Base-by-base conservation (phyloP, 2,797 vertebrate species). In the Cygnus olor region DNA sequence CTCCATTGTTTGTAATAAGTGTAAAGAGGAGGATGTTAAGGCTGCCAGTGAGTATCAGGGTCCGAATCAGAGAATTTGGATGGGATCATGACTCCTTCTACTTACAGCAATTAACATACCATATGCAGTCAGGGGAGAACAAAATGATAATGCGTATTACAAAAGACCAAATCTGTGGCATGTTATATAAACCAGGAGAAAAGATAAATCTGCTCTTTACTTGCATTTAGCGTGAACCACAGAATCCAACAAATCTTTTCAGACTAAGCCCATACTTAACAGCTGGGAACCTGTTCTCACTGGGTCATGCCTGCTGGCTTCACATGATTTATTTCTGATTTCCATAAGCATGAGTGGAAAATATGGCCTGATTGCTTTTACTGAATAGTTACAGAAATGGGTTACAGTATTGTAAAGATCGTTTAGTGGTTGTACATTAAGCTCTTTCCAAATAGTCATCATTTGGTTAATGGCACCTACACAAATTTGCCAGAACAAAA, bases 281-380 rank as follows among this genome's bases (percentile, higher is more conserved):
- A 97, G 93, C 88, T 93, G 89, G 88, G 82, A 86, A 69, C 54
- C 65, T 86, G 66, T 49, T 96, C 78, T 94, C 53, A 2, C 73
- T 76, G 71, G 92, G 86, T 93, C 66, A 73, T 0, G 7, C 88
- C 88, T 88, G 93, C 89, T 94, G 88, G 80, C 89, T 96, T 93
- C 80, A 38, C 7, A 92, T 91, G 93, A 94, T 96, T 94, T 94
- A 96, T 93, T 64, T 80, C 57, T 69, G 32, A 90, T 93, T 93
- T 96, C 44, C 78, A 42, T 92, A 78, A 80, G 49, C 32, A 20
- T 34, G 91, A 96, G 91, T 80, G 90, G 91, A 94, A 96, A 95
- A 94, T 90, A 71, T 11, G 68, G 88, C 83, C 78, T 83, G 89
- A 73, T 80, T 79, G 64, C 68, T 94, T 81, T 69, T 73, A 10